Base-by-base conservation (phyloP, 1,140 invertebrate genomes). In the Aphaenogaster ashmeadi region DNA sequence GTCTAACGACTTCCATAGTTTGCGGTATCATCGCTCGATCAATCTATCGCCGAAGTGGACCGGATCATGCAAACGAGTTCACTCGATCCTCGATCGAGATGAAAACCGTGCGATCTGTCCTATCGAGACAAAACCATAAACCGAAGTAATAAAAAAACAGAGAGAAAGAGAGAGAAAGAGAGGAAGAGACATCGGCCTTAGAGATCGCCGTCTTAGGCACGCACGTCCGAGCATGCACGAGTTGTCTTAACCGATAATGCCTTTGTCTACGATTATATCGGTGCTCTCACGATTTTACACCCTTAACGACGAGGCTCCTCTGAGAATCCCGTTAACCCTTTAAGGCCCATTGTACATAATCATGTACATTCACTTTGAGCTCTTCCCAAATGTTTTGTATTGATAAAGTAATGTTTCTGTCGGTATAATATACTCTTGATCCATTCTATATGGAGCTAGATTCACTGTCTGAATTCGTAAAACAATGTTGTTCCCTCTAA, bases 1-100 rank as follows among this genome's bases (percentile, higher is more conserved):
- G 13, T 81, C 47, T 41, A 69, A 62, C 47, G 13, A 56, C 52
- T 86, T 86, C 67, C 50, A 88, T 74, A 64, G 67, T 84, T 66
- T 86, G 64, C 78, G 72, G 83, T 77, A 78, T 86, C 84, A 72
- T 77, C 81, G 79, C 74, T 50, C 78, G 84, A 91, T 92, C 88
- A 77, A 90, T 92, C 21, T 81, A 69, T 56, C 87, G 71, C 75
- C 50, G 74, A 92, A 92, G 85, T 92, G 90, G 89, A 93, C 89
- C 91, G 91, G 71, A 93, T 92, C 86, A 85, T 58, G 50, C 79
- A 86, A 77, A 84, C 64, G 80, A 75, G 54, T 88, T 47, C 15
- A 60, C 11, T 85, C 67, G 56, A 74, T 56, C 38, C 33, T 13
- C 27, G 36, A 81, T 69, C 84, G 72, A 87, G 52, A 84, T 52